A percentile compares a stretch with the other conserved stretches of the same genome.
Conservation (phyloP, 2,888 invertebrate species). For the Pherbina coryleti region DNA sequence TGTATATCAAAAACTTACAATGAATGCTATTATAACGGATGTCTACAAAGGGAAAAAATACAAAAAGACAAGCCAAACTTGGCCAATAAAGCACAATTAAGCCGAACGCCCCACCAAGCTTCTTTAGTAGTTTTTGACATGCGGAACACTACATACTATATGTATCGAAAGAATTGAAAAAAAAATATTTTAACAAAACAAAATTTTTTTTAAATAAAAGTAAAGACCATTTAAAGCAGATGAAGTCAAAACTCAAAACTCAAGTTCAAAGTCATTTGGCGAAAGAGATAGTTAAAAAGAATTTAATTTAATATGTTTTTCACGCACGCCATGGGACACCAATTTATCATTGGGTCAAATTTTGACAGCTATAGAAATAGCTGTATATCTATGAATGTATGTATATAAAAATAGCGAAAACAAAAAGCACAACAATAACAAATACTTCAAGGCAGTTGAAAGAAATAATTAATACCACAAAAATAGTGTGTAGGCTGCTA, state of each 20-base stretch:
- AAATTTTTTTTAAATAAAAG: not conserved
- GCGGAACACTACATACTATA: no score
- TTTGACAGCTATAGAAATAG: conserved; percentile 45
- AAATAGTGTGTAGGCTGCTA: not conserved
- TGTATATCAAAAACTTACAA: conserved; percentile 12
- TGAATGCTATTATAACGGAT: conserved; percentile 12
- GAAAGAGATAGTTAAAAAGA: not conserved
- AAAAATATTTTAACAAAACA: not conserved
- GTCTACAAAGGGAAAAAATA: not conserved
- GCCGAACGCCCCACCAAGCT: conserved; percentile 33
- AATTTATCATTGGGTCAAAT: conserved; percentile 46
- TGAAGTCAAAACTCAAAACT: not conserved
- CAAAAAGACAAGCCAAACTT: not conserved
- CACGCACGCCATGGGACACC: conserved; percentile 40
- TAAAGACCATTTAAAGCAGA: not conserved
- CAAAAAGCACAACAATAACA: not conserved
- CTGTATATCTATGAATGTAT: no score
- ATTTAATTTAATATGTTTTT: conserved; percentile 10
- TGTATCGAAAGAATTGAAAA: not conserved
- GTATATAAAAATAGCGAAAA: not conserved
- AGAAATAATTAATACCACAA: not conserved
- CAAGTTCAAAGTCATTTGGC: not conserved
- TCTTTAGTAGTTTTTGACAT: conserved; percentile 36
- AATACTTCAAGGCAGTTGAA: not conserved
- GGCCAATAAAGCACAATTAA: conserved; percentile 36